Conservation (phyloP, 2,113 vertebrate genomes). For the Bucco capensis region DNA sequence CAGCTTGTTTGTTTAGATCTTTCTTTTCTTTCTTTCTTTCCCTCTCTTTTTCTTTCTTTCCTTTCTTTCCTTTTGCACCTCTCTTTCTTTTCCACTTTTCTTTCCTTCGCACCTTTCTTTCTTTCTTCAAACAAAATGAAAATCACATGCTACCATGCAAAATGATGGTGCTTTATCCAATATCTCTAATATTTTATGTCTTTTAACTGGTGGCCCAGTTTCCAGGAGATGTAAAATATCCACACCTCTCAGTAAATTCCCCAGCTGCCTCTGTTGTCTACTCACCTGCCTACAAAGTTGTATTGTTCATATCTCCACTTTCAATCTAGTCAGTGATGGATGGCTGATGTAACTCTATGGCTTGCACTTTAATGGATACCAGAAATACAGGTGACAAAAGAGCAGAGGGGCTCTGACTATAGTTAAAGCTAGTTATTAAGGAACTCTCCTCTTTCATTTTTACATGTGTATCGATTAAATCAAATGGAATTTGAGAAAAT, state of each 20-base stretch:
- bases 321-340: not conserved
- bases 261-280: not conserved
- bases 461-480: not conserved
- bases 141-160: not conserved
- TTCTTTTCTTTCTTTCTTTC: fast-evolving
- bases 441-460: not conserved
- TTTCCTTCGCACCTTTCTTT: no score
- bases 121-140: not conserved
- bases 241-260: not conserved
- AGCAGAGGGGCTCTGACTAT: not conserved
- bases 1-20: not conserved
- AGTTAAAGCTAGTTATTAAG: not conserved
- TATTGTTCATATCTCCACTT: not conserved
- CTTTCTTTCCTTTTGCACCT: no score
- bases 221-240: not conserved
- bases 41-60: not conserved
- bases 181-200: not conserved
- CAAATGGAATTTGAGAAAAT: not conserved
- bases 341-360: not conserved
- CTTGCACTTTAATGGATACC: no score
- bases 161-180: not conserved
- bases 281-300: not conserved
- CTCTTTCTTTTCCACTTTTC: no score
- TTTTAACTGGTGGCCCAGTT: not conserved
- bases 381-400: not conserved